Evolutionary conservation across 2,797 vertebrate genomes (phyloP).

Genomic region (Cetoscarus ocellatus): DNA sequence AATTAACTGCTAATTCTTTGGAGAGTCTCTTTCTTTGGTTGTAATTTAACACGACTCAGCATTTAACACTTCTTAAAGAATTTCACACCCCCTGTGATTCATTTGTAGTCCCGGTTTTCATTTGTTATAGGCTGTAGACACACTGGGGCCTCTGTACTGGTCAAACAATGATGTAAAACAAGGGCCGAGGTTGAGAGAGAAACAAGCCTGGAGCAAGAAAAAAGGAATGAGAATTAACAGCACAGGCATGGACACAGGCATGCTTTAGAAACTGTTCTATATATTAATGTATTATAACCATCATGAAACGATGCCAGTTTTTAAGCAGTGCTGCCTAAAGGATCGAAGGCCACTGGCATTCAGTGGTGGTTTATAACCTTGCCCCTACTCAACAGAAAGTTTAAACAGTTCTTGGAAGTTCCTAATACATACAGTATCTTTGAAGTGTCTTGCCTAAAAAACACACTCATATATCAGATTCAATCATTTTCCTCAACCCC

Average conservation of each 20-base stretch:
- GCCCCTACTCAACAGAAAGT: no score
- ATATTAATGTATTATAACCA: neutral
- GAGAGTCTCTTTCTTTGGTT: conserved; percentile 95
- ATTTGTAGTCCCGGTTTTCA: conserved; percentile 67
- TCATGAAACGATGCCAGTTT: no score
- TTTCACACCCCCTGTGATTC: conserved; percentile 81
- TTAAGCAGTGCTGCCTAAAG: no score
- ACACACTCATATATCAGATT: no score
- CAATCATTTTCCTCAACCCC: no score
- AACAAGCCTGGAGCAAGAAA: conserved; percentile 54
- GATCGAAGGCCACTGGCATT: no score
- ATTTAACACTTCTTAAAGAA: conserved; percentile 93
- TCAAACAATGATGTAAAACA: conserved; percentile 81
- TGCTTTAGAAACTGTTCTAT: conserved; percentile 15
- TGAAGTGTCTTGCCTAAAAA: no score
- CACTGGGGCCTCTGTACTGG: conserved; percentile 59
- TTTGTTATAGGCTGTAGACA: conserved; percentile 70
- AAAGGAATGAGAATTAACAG: conserved; percentile 37
- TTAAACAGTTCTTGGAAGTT: no score
- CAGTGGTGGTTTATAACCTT: no score
- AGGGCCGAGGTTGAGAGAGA: conserved; percentile 59
- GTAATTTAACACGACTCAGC: conserved; percentile 96
- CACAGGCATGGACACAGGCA: conserved; percentile 45
- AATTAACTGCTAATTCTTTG: conserved; percentile 99
- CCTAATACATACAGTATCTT: no score